These are phyloP conservation scores for Thalassaphorura encarpata DNA, from an alignment of 1,140 invertebrate species.

Conservation along the genomic window DNA sequence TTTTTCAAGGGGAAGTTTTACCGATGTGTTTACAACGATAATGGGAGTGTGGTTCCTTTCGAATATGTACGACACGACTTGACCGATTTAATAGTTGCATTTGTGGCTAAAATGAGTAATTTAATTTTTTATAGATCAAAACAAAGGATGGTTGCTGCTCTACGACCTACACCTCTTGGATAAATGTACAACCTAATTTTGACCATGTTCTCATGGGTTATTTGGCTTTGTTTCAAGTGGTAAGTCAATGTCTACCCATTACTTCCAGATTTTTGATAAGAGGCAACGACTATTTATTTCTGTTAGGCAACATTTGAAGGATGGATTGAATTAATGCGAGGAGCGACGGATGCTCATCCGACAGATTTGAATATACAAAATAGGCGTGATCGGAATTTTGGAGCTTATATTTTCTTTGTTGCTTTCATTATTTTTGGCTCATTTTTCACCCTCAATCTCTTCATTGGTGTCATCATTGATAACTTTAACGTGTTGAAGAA, in stretches of 20 bases:
- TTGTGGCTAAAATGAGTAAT: too few species aligned
- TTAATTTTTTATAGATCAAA: constrained; percentile 1
- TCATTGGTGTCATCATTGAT: constrained; percentile 89
- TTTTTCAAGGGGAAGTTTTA: constrained; percentile 90
- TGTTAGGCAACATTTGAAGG: constrained; percentile 75
- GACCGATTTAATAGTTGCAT: constrained; percentile 7
- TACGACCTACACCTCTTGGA: constrained; percentile 72
- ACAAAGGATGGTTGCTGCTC: constrained; percentile 35
- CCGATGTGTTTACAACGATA: constrained; percentile 71
- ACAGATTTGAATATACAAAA: constrained; percentile 75
- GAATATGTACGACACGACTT: constrained; percentile 4
- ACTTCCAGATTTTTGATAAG: too few species aligned
- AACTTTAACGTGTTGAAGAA: constrained; percentile 91
- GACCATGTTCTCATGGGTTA: constrained; percentile 86
- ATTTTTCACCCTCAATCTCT: constrained; percentile 85
- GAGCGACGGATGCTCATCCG: constrained; percentile 62
- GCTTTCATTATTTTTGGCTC: constrained; percentile 87
- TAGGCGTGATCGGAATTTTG: constrained; percentile 71
- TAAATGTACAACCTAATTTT: constrained; percentile 84
- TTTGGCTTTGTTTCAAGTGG: constrained; percentile 46
- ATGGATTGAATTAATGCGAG: constrained; percentile 92
- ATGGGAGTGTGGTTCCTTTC: constrained; percentile 44
- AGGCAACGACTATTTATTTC: not conserved
- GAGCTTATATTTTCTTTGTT: constrained; percentile 84
- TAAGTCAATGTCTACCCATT: not conserved